Conservation (phyloP, 2,888 invertebrate genomes). For the Diogma glabrata region DNA sequence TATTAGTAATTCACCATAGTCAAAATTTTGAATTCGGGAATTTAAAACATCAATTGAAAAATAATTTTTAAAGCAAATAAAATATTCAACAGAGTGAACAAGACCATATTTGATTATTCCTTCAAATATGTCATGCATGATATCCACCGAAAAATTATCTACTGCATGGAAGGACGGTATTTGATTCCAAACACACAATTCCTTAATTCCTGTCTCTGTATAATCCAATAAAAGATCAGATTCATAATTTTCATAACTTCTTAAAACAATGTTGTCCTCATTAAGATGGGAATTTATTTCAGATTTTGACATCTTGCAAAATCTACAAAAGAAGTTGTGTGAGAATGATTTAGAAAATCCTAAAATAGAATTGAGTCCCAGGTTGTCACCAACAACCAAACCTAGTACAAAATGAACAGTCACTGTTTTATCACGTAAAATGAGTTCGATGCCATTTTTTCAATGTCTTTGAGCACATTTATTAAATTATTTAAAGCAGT, state of each 20-base stretch:
- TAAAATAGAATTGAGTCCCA: constrained; percentile 11
- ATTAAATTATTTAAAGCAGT: constrained; percentile 13
- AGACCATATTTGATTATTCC: constrained; percentile 14
- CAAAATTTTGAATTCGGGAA: constrained; percentile 15
- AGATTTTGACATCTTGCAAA: too few relatives aligned
- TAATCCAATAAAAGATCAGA: constrained; percentile 10
- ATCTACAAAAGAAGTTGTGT: constrained; percentile 16
- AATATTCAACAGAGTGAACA: neutral
- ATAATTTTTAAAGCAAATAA: constrained; percentile 13
- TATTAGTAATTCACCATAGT: constrained; percentile 16
- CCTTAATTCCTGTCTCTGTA: constrained; percentile 14
- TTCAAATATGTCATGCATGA: constrained; percentile 17
- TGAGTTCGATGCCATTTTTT: constrained; percentile 15
- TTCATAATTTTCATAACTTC: too few relatives aligned
- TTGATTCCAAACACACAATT: constrained; percentile 15
- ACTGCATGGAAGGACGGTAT: constrained; percentile 16
- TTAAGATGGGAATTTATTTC: too few relatives aligned
- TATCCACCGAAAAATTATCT: constrained; percentile 16
- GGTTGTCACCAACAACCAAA: constrained; percentile 13
- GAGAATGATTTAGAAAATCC: constrained; percentile 17
- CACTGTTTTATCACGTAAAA: constrained; percentile 12
- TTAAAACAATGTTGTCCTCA: constrained; percentile 13
- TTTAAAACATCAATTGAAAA: constrained; percentile 14
- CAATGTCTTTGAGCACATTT: constrained; percentile 14
- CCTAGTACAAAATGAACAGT: constrained; percentile 15